A percentile compares a stretch with the other conserved stretches of the same genome.
Evolutionary conservation across 2,113 vertebrate species (phyloP).

Genomic region (Edolisoma coerulescens): DNA sequence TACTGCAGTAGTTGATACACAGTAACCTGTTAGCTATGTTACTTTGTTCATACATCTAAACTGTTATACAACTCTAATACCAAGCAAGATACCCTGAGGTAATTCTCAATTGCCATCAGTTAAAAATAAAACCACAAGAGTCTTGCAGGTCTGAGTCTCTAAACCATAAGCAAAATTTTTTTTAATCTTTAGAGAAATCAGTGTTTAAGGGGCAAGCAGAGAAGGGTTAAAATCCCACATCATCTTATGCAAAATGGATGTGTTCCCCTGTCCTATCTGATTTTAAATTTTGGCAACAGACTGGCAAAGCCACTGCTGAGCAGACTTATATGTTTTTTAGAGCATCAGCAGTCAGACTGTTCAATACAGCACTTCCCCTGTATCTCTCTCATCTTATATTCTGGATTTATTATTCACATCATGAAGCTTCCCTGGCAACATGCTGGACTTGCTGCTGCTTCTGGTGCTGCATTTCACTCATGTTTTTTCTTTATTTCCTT

Average conservation of each 20-base stretch:
- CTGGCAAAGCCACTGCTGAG: background rate
- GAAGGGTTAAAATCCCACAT: background rate
- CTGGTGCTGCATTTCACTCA: background rate
- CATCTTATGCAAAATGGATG: background rate
- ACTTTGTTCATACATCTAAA: background rate
- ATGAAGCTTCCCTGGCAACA: background rate
- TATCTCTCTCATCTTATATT: background rate
- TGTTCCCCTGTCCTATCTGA: background rate
- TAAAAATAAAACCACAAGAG: background rate
- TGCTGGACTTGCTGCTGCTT: background rate
- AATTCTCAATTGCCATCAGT: background rate
- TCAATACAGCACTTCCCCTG: background rate
- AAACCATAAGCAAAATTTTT: background rate
- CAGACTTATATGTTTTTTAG: background rate
- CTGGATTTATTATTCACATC: slow-evolving; percentile 9
- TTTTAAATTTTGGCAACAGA: background rate
- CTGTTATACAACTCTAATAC: background rate
- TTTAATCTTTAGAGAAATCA: background rate
- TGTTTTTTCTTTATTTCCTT: background rate
- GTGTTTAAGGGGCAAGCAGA: background rate
- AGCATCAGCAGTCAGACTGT: background rate
- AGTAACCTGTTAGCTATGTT: background rate
- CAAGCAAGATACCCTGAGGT: background rate
- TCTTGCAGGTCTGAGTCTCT: background rate
- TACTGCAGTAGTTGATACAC: background rate